Base-by-base conservation (phyloP, 30 jellyfish, hydroid and myxozoan species). In the Rhopilema esculentum region DNA sequence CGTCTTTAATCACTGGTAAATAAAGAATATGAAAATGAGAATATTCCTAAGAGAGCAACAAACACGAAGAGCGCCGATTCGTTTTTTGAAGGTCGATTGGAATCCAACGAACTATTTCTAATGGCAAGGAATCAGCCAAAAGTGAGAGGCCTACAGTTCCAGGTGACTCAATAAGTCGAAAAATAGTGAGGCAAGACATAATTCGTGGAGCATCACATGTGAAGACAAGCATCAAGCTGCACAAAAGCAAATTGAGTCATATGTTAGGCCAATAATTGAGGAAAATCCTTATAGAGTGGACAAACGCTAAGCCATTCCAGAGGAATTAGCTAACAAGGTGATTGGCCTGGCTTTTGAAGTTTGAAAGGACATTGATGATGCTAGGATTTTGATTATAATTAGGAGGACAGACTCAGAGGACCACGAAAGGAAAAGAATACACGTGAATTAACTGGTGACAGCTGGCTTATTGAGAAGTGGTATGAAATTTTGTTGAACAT, bases 391-490 rank as follows among this genome's bases (percentile, higher is more conserved):
- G 20, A 51, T 16, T 20, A 51, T 51, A 51, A 51, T 51, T 51
- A 51, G 67, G 67, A 51, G 67, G 67, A 51, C 67, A 51, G 67
- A 51, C 67, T 51, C 67, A 51, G 67, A 51, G 16, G 67, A 51
- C 20, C 67, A 15, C 67, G 67, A 51, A 51, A 51, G 67, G 67
- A 51, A 51, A 51, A 51, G 67, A 51, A 51, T 51, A 20, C 67
- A 51, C 20, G 67, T 51, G 67, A 51, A 51, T 51, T 15, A 51
- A 51, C 16, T 51, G 67, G 67, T 51, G 67, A 51, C 19, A 51
- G 67, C 67, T 51, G 67, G 67, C 67, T 51, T 51, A 51, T 51
- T 51, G 67, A 20, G 19, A 51, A 51, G 19, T 51, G 67, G 67
- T 51, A 51, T 51, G 67, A 51, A 51, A 51, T n/a, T 51, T 51